Base-by-base conservation (phyloP, 2,797 vertebrate genomes). In the Odontamblyopus rebecca region DNA sequence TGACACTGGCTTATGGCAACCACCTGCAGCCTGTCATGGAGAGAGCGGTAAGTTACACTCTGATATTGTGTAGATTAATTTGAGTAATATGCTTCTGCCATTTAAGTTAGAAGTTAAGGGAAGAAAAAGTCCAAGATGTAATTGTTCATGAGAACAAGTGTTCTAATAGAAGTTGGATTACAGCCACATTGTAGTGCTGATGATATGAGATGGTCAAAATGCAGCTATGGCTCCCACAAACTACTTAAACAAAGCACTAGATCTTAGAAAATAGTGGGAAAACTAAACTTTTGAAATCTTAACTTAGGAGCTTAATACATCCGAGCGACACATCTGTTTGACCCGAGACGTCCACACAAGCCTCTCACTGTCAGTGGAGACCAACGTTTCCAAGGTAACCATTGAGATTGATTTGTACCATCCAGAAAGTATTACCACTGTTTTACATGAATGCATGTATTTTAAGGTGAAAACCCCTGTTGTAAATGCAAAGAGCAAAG, bases 11-110 rank as follows among this genome's bases (percentile, higher is more conserved):
- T 0, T 99, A 99, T 19, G 97, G 97, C 60, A 96, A 70, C 90
- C 94, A 93, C 86, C 93, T 98, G 6, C 96, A 98, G 83, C 98
- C 98, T 7, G 81, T 95, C 74, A 95, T 98, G 74, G 98, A 99
- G 91, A 94, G 84, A 94, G 92, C 94, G 90, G 98, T 99, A 90
- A 81, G 97, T 68, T 68, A n/a, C 7, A 13, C 8, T 68, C 6
- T 50, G 26, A 62, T n/a, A 51, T 8, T 23, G 1, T 18, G 41
- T 57, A 30, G 26, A 30, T 60, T 60, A 16, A 57, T 26, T 9
- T 57, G n/a, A 26, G 11, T 26, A 57, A 26, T 26, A 57, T 26
- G 54, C 54, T 4, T 1, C 11, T 57, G 54, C 9, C 4, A 54
- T 54, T 9, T 9, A 26, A 57, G 23, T 13, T 57, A 23, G 23